Evolutionary conservation across 2,797 vertebrate species (phyloP).

Genomic region (Ctenopoma multispine): DNA sequence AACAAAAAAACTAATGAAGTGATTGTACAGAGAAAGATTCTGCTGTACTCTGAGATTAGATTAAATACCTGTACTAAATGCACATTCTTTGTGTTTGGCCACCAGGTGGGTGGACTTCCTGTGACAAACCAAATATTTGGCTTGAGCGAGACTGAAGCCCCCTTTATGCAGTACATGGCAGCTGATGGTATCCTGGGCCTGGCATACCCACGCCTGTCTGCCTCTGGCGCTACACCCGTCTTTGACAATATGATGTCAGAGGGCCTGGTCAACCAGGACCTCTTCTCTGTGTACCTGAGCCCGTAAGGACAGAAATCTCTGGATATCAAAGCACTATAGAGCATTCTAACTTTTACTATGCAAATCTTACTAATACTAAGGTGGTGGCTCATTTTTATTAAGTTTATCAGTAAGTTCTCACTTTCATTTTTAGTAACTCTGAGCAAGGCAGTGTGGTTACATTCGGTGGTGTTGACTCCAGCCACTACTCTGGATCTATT

Average conservation of each 20-base stretch:
- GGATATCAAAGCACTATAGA: too few species aligned
- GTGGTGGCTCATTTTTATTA: neutral
- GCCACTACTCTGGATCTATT: conserved; percentile 60
- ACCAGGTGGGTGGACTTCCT: conserved; percentile 54
- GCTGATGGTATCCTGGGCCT: conserved; percentile 71
- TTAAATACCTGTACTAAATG: neutral
- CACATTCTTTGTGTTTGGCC: conserved; percentile 4
- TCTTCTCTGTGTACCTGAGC: conserved; percentile 67
- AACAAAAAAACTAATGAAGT: neutral
- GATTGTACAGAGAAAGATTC: neutral
- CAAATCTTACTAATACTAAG: neutral
- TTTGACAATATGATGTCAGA: conserved; percentile 70
- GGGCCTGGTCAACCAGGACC: conserved; percentile 48
- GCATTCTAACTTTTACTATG: neutral
- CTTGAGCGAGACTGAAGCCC: conserved; percentile 52
- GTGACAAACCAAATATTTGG: conserved; percentile 64
- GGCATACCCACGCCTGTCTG: conserved; percentile 60
- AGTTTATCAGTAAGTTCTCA: neutral
- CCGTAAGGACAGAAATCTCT: conserved; percentile 30
- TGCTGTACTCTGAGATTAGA: neutral
- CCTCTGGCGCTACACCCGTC: conserved; percentile 54
- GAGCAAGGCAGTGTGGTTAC: conserved; percentile 60
- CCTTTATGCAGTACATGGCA: conserved; percentile 65
- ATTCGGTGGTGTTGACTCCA: conserved; percentile 63
- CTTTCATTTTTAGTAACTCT: conserved; percentile 41